Base-by-base conservation (phyloP, 2,888 invertebrate species). In the Watsonalla cultraria region DNA sequence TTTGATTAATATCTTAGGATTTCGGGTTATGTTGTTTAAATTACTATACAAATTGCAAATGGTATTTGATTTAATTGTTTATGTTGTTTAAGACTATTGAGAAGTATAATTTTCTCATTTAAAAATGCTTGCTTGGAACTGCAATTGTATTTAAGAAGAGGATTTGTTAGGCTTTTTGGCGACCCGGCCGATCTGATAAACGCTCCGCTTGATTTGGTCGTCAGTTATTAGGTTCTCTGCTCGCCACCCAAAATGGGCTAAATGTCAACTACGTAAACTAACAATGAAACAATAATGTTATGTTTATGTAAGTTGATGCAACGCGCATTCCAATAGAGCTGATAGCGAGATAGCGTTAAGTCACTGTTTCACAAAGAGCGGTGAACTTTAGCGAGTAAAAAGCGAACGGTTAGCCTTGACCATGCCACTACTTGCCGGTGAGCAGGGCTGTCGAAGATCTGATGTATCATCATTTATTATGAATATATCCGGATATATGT, bases 341-440 rank as follows among this genome's bases (percentile, higher is more conserved):
- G 48, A 35, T 48, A 48, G n/a, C 37, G 37, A 35, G 37, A 37
- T 37, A 39, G 48, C 37, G 37, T 59, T 58, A 60, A 65, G 62
- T 65, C 65, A 57, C 62, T 54, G 61, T 61, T 65, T 53, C 54
- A 62, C 68, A 65, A 76, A 76, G 86, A 80, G 72, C 87, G 83
- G 73, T 89, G 86, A 86, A 88, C 86, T 86, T 84, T 80, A 74
- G 81, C 81, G 74, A 61, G 75, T 81, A 84, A 85, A 84, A 84
- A 80, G 78, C 84, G 80, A 75, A 77, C 80, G 78, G 75, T 65
- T 83, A 86, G 84, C 88, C 89, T 89, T 89, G 89, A 88, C 89
- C 89, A 85, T 79, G 86, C 70, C 5, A 42, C 42, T 11, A 42
- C 11, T 42, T 42, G 37, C 8, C 7, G 37, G 37, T 9, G 37